Conservation (phyloP, 2,888 invertebrate genomes). For the Macrophya annulata region DNA sequence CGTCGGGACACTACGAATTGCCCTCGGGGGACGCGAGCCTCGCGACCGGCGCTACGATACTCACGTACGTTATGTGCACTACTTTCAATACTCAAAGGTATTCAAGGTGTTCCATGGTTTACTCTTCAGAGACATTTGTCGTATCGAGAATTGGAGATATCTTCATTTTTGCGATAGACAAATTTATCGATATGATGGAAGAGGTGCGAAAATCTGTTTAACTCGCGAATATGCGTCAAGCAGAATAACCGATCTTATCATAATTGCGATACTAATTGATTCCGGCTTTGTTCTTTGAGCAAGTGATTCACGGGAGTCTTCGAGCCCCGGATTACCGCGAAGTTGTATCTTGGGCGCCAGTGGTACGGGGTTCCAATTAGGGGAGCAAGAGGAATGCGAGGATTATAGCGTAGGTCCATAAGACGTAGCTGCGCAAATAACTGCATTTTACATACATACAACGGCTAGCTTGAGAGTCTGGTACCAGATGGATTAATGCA, state of each 20-base stretch:
- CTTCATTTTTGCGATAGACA: not conserved
- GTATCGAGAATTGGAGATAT: not conserved
- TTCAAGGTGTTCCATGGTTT: not conserved
- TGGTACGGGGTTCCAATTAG: slow-evolving; percentile 26
- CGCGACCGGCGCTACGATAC: slow-evolving; percentile 55
- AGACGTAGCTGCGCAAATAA: slow-evolving; percentile 31
- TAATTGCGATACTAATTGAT: not conserved
- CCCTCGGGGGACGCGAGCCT: slow-evolving; percentile 63
- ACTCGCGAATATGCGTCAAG: not conserved
- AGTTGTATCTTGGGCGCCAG: not conserved
- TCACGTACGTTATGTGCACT: not conserved
- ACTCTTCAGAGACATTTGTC: not conserved
- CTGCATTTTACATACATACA: not conserved
- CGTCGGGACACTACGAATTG: slow-evolving; percentile 64
- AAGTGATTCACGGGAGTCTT: slow-evolving; percentile 13
- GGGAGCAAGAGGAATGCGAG: not conserved
- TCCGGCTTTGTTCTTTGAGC: not conserved
- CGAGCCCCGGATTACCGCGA: not conserved
- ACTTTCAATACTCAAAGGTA: not conserved
- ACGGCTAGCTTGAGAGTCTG: slow-evolving; percentile 32
- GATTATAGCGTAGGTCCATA: not conserved
- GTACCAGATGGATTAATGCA: slow-evolving; percentile 67
- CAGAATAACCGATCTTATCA: not conserved
- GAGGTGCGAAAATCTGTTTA: not conserved
- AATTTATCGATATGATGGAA: not conserved